A percentile compares a stretch with the other conserved stretches of the same genome.
phyloP scores from a whole-genome alignment of 2,797 vertebrate species.

The Ctenopoma kingsleyae region DNA sequence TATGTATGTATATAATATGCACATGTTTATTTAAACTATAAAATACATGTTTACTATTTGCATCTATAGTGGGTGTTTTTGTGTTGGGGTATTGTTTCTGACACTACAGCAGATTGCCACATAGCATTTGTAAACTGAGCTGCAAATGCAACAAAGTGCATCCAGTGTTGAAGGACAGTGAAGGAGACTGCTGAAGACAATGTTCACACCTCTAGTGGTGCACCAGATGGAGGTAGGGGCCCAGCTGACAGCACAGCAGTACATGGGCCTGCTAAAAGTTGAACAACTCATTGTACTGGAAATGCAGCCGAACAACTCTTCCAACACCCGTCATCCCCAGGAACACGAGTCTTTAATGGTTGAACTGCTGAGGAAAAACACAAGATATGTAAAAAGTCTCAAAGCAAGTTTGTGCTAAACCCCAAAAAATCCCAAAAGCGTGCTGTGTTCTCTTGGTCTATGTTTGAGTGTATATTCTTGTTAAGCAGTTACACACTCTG shows the following conservation, averaged over 20 bases:
- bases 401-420: too few relatives aligned
- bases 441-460: too few relatives aligned
- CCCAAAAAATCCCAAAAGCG: too few relatives aligned
- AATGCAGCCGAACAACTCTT: background rate
- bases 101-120: background rate
- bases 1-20: too few relatives aligned
- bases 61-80: background rate
- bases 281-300: background rate
- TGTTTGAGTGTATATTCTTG: too few relatives aligned
- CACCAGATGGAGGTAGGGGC: constrained; percentile 61
- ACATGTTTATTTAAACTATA: too few relatives aligned
- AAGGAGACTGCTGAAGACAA: constrained; percentile 44
- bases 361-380: background rate
- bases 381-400: background rate
- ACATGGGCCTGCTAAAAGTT: constrained; percentile 7
- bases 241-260: constrained; percentile 37
- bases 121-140: background rate
- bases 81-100: too few relatives aligned
- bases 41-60: too few relatives aligned
- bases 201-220: constrained; percentile 60
- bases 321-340: background rate
- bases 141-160: background rate
- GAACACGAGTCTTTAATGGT: too few relatives aligned
- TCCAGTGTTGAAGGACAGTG: constrained; percentile 31
- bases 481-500: too few relatives aligned